Evolutionary conservation across 2,797 vertebrate species (phyloP).

Genomic region (Dendrocincla fuliginosa): DNA sequence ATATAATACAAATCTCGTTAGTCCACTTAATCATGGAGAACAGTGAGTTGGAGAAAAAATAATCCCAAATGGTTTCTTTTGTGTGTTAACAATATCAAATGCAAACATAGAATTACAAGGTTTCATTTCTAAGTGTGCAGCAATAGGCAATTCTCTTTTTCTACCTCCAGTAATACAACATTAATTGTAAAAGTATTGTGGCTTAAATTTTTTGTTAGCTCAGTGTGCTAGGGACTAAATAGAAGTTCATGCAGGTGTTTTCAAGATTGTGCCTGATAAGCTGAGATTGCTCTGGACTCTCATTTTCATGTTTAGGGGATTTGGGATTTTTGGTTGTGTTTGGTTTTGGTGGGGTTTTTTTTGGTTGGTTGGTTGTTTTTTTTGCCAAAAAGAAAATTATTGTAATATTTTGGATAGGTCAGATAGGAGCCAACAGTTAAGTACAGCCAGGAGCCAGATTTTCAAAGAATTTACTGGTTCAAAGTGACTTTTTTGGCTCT

Average conservation of each 20-base stretch:
- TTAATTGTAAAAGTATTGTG: background rate
- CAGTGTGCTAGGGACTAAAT: background rate
- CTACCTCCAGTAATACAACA: background rate
- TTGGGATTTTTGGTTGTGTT: background rate
- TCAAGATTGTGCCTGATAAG: background rate
- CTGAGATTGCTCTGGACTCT: background rate
- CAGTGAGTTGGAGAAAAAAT: background rate
- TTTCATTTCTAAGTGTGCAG: background rate
- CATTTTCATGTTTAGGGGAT: background rate
- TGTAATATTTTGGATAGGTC: background rate
- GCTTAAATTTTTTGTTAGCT: background rate
- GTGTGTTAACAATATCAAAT: background rate
- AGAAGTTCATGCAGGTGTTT: background rate
- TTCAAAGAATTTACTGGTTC: background rate
- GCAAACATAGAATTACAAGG: background rate
- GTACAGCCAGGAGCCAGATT: background rate
- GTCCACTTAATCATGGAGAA: background rate
- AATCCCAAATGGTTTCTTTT: background rate
- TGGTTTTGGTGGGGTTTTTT: background rate
- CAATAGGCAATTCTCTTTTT: background rate
- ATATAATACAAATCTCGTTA: background rate
- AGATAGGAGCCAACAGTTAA: background rate
- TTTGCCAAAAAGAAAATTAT: background rate
- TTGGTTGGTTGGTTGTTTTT: background rate
- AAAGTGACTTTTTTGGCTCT: background rate